Base-by-base conservation (phyloP, 2,113 vertebrate species). In the Callithrix jacchus region DNA sequence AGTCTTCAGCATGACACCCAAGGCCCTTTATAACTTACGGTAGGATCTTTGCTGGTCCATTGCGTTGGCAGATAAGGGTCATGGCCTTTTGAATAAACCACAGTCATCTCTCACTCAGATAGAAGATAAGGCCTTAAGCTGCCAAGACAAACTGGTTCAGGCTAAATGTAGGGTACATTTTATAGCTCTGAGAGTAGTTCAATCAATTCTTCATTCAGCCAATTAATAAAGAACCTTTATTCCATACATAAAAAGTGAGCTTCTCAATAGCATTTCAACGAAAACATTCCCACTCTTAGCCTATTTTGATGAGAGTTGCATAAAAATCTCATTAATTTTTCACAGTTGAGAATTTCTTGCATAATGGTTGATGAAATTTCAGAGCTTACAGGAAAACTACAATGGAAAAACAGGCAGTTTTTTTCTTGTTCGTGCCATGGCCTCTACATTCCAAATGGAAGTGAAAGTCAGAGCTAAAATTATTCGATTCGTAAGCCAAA, bases 341-440 rank as follows among this genome's bases (percentile, higher is more conserved):
- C 66, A 45, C 9, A 89, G 47, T 52, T 96, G 87, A 95, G 35
- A 52, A 42, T 93, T 93, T 97, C 25, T 91, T 87, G 77, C 20
- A 52, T 84, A 89, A 94, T 95, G 61, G 27, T 64, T 64, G 85
- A 93, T 93, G 92, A 92, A 87, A 97, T 87, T 92, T 93, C 87
- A 71, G 64, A 94, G 21, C 45, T 89, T n/a, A 80, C 1, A 52
- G 91, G 87, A 87, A 91, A 92, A 83, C 20, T 32, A 68, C 6
- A 10, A 21, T 40, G 77, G 35, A 45, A 49, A 94, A 93, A 84
- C 1, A 95, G 32, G 25, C 35, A 58, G 12, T 13, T 89, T 93
- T 40, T 61, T 92, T 92, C 56, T 94, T 97, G 21, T 89, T 89
- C 94, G 25, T 92, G 71, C 37, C 6, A 94, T 96, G 74, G 27